Evolutionary conservation across 2,888 invertebrate genomes (phyloP).

Genomic region (Euplexia lucipara): DNA sequence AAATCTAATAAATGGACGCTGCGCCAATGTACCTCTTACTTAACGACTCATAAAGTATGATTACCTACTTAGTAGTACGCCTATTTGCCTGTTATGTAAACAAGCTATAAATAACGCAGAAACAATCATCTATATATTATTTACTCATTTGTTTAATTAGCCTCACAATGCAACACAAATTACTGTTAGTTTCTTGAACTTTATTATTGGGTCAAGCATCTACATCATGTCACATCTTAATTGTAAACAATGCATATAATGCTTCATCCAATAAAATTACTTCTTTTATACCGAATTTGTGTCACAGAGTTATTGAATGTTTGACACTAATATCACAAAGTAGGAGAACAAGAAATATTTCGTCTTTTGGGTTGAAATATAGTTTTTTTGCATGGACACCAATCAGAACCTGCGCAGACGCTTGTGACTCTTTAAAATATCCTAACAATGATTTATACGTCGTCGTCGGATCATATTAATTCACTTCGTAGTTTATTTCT

Average conservation of each 20-base stretch:
- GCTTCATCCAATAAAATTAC: neutral
- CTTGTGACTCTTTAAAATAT: neutral
- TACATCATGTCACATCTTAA: neutral
- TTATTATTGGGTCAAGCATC: slow-evolving; percentile 20
- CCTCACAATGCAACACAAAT: slow-evolving; percentile 34
- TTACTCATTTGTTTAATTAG: slow-evolving; percentile 32
- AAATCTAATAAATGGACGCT: too few relatives aligned
- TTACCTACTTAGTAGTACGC: slow-evolving; percentile 22
- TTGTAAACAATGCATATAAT: slow-evolving; percentile 3
- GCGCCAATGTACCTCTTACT: too few relatives aligned
- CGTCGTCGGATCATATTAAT: neutral
- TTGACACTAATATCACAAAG: too few relatives aligned
- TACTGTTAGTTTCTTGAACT: slow-evolving; percentile 11
- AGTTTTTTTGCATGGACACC: neutral
- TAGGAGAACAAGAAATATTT: too few relatives aligned
- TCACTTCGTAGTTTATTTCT: neutral
- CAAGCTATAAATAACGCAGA: slow-evolving; percentile 28
- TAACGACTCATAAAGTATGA: slow-evolving; percentile 13
- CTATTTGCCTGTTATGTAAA: slow-evolving; percentile 33
- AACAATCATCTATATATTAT: slow-evolving; percentile 41
- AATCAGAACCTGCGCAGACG: neutral
- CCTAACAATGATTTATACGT: neutral
- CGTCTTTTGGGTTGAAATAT: neutral
- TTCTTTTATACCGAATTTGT: neutral
- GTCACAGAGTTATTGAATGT: too few relatives aligned